These are phyloP conservation scores for Lepidochrysops patricia DNA, from an alignment of 2,888 invertebrate genomes.

Conservation along the genomic window DNA sequence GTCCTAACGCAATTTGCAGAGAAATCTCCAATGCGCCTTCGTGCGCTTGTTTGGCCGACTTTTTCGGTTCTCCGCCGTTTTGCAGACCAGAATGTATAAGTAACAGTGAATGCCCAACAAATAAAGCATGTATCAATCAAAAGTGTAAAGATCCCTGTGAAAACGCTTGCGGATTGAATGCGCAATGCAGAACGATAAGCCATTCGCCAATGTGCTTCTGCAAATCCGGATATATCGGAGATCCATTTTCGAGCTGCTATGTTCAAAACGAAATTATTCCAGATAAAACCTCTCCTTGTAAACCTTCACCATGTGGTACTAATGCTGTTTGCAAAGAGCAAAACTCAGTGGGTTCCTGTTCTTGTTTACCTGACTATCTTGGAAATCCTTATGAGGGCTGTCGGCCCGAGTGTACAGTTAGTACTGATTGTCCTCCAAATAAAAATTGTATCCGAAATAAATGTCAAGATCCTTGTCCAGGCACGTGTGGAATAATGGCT, in stretches of 20 bases:
- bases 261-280: constrained; percentile 48
- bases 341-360: constrained; percentile 77
- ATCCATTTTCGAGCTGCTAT: constrained; percentile 78
- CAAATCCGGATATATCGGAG: constrained; percentile 77
- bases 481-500: constrained; percentile 82
- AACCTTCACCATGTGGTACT: constrained; percentile 77
- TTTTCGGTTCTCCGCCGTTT: constrained; percentile 82
- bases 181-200: constrained; percentile 81
- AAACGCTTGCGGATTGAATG: constrained; percentile 81
- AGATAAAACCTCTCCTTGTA: constrained; percentile 71
- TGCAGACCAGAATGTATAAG: constrained; percentile 83
- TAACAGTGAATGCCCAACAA: constrained; percentile 79
- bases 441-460: constrained; percentile 82
- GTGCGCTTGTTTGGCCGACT: constrained; percentile 79
- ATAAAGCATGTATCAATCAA: constrained; percentile 78
- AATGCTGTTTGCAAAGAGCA: constrained; percentile 78
- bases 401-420: constrained; percentile 82
- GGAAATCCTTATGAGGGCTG: constrained; percentile 88
- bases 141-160: constrained; percentile 80
- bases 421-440: constrained; percentile 81
- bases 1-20: constrained; percentile 77
- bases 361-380: constrained; percentile 80
- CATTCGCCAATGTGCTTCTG: constrained; percentile 86
- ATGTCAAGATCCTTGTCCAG: constrained; percentile 86
- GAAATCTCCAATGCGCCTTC: constrained; percentile 74